A percentile compares a stretch with the other conserved stretches of the same genome.
Conservation (phyloP, 37 sponge, comb jelly and placozoan species). For the Haliclona indistincta region DNA sequence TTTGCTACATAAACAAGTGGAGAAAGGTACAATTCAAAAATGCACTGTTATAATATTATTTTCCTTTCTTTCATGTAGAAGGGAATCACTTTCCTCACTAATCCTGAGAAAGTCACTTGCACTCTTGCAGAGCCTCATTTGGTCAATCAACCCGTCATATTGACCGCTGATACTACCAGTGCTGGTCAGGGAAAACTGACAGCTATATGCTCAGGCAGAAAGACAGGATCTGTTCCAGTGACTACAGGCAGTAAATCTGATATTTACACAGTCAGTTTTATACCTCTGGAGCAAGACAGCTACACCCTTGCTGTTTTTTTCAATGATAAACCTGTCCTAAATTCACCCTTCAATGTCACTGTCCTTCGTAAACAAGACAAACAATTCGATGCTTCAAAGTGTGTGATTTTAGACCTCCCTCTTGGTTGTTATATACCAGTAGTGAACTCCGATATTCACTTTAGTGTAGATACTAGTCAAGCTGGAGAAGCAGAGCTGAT, state of each 20-base stretch:
- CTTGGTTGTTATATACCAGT: conserved; percentile 21
- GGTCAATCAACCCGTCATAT: too few species aligned
- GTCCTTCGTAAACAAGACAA: too few species aligned
- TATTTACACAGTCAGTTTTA: conserved; percentile 32
- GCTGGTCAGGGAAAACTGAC: conserved; percentile 54
- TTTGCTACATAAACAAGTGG: too few species aligned
- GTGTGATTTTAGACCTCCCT: conserved; percentile 48
- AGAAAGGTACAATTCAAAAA: too few species aligned
- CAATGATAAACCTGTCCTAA: conserved; percentile 20
- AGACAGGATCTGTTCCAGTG: conserved; percentile 41
- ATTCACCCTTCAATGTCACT: conserved; percentile 60
- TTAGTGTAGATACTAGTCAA: conserved; percentile 54
- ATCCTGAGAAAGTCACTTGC: too few species aligned
- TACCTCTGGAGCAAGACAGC: conserved; percentile 44
- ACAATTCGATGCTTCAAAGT: conserved; percentile 63
- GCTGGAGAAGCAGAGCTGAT: conserved; percentile 74
- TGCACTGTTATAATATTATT: too few species aligned
- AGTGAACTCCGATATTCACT: conserved; percentile 38
- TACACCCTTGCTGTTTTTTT: conserved; percentile 47
- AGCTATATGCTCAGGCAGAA: conserved; percentile 38
- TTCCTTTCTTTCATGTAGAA: too few species aligned
- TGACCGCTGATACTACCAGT: conserved; percentile 19
- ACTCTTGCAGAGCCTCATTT: too few species aligned
- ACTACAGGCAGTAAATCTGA: neutral
- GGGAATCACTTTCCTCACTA: too few species aligned